Evolutionary conservation across 1,140 invertebrate genomes (phyloP).

Genomic region (Dendrolimus punctatus): DNA sequence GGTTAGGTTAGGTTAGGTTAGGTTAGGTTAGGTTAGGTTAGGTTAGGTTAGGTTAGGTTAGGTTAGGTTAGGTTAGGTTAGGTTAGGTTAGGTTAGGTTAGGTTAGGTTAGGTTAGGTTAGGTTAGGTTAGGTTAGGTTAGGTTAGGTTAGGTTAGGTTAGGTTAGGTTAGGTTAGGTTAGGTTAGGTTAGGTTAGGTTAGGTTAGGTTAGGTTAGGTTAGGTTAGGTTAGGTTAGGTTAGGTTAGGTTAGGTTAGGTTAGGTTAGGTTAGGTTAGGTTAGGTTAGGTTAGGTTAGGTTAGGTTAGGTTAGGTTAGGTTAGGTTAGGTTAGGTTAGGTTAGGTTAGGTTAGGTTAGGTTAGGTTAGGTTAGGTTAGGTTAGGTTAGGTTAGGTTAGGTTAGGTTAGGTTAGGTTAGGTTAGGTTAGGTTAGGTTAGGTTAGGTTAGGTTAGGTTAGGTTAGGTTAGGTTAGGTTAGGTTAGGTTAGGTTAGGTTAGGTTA

Average conservation of each 20-base stretch:
- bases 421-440: conserved; percentile 9
- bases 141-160: conserved; percentile 3
- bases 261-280: conserved; percentile 35
- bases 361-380: conserved; percentile 27
- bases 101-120: conserved; percentile 3
- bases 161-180: conserved; percentile 3
- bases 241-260: conserved; percentile 39
- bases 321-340: conserved; percentile 39
- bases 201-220: conserved; percentile 3
- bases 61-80: conserved; percentile 3
- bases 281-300: conserved; percentile 35
- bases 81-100: conserved; percentile 3
- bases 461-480: conserved; percentile 9
- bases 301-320: conserved; percentile 30
- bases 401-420: conserved; percentile 8
- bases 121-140: conserved; percentile 3
- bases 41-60: conserved; percentile 3
- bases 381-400: conserved; percentile 19
- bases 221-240: conserved; percentile 3
- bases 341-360: conserved; percentile 37
- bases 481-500: conserved; percentile 4
- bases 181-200: conserved; percentile 3
- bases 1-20: conserved; percentile 1
- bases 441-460: conserved; percentile 8
- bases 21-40: conserved; percentile 3